Conservation (phyloP, 2,113 vertebrate species). For the Nothobranchius kuhntae region DNA sequence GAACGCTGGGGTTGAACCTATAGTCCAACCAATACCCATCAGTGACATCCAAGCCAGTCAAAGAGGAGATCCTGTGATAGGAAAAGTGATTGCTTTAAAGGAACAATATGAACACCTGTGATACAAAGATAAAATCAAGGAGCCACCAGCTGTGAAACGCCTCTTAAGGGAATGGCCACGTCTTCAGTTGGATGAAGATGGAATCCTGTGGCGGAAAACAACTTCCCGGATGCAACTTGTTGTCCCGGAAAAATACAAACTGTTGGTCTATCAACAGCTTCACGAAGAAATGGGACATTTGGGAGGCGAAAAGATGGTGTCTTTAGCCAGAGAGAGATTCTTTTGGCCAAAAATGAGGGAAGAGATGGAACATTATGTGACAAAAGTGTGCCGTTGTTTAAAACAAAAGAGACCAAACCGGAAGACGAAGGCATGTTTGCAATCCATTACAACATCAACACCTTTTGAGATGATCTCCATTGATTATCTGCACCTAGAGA, state of each 20-base stretch:
- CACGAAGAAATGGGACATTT: constrained; percentile 30
- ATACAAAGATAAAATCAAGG: constrained; percentile 1
- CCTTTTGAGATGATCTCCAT: not conserved
- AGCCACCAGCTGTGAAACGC: not conserved
- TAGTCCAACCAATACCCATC: not conserved
- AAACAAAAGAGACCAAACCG: constrained; percentile 16
- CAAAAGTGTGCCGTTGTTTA: constrained; percentile 20
- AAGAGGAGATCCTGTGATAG: too few species aligned
- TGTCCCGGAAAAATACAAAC: constrained; percentile 11
- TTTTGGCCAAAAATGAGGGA: constrained; percentile 1
- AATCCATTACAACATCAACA: constrained; percentile 5
- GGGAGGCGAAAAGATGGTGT: constrained; percentile 1
- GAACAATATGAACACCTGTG: not conserved
- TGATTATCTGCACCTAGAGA: constrained; percentile 1
- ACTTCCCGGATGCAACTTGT: constrained; percentile 1
- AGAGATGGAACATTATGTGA: not conserved
- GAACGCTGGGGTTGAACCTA: not conserved
- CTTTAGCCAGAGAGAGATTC: not conserved
- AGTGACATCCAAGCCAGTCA: too few species aligned
- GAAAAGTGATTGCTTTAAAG: too few species aligned
- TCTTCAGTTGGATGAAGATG: constrained; percentile 8
- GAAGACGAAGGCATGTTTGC: constrained; percentile 1
- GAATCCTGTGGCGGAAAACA: constrained; percentile 1
- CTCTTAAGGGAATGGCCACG: constrained; percentile 5
- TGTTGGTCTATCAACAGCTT: constrained; percentile 11